Conservation (phyloP, 2,797 vertebrate genomes). For the Setipinna tenuifilis region DNA sequence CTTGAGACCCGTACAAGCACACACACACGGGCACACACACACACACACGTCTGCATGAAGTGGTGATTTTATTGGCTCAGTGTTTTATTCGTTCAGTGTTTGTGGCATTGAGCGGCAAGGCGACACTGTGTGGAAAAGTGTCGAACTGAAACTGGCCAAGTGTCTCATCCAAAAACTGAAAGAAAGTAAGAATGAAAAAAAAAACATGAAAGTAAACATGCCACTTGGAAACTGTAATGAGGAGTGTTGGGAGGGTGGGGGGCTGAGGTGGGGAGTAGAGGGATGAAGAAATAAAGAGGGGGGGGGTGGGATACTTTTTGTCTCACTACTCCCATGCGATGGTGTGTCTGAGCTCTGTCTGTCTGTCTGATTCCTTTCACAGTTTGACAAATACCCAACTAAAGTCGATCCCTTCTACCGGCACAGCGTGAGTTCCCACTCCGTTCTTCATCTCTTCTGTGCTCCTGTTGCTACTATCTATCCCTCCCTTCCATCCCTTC, state of each 20-base stretch:
- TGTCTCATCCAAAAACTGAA: not conserved
- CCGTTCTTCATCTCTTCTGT: not conserved
- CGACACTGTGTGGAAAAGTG: not conserved
- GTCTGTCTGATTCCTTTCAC: slow-evolving; percentile 70
- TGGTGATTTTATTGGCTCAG: slow-evolving; percentile 6
- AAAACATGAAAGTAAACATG: not conserved
- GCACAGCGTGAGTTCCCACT: slow-evolving; percentile 91
- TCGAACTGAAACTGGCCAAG: not conserved
- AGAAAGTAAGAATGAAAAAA: slow-evolving; percentile 46
- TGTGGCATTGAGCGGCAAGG: not conserved
- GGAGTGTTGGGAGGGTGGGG: no score
- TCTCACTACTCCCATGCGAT: not conserved
- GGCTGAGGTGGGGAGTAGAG: not conserved
- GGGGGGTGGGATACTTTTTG: slow-evolving; percentile 11
- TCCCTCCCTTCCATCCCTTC: not conserved
- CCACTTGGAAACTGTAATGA: not conserved
- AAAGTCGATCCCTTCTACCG: slow-evolving; percentile 99
- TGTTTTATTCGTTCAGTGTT: no score
- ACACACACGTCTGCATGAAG: not conserved
- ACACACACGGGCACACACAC: not conserved
- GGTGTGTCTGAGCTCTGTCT: slow-evolving; percentile 33
- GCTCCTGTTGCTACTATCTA: not conserved
- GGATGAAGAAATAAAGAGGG: not conserved
- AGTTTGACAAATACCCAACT: slow-evolving; percentile 99
- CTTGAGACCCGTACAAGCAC: not conserved